These are phyloP conservation scores for Anguilla megastoma DNA, from an alignment of 2,797 vertebrate genomes.

Conservation along the genomic window DNA sequence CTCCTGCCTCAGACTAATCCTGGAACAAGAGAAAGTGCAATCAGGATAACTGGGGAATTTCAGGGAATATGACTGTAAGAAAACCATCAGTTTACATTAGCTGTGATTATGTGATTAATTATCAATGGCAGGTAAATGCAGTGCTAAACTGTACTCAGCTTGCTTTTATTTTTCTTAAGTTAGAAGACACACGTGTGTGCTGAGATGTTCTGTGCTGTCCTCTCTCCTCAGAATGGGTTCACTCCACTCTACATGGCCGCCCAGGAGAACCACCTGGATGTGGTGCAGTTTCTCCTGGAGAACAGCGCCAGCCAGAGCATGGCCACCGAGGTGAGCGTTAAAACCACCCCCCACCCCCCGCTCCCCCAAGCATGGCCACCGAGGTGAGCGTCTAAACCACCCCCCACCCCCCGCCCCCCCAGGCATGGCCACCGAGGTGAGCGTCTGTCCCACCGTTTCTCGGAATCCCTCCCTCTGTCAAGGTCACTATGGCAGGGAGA, in stretches of 20 bases:
- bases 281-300: slow-evolving; percentile 93
- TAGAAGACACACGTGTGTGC: background rate
- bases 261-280: slow-evolving; percentile 96
- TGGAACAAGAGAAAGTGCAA: background rate
- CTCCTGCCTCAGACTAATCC: background rate
- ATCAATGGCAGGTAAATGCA: background rate
- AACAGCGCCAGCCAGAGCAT: slow-evolving; percentile 95
- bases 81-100: background rate
- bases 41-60: background rate
- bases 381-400: slow-evolving; percentile 71
- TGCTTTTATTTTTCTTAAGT: background rate
- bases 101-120: background rate
- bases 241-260: slow-evolving; percentile 98
- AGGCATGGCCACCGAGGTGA: background rate
- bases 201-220: background rate
- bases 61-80: no score
- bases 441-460: no score
- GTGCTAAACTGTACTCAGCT: background rate
- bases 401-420: background rate
- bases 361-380: background rate
- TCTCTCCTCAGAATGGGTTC: slow-evolving; percentile 87
- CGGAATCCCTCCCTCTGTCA: no score
- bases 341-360: background rate
- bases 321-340: slow-evolving; percentile 86
- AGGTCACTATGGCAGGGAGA: background rate